Evolutionary conservation across 2,888 invertebrate species (phyloP).

Genomic region (Plagodis pulveraria): DNA sequence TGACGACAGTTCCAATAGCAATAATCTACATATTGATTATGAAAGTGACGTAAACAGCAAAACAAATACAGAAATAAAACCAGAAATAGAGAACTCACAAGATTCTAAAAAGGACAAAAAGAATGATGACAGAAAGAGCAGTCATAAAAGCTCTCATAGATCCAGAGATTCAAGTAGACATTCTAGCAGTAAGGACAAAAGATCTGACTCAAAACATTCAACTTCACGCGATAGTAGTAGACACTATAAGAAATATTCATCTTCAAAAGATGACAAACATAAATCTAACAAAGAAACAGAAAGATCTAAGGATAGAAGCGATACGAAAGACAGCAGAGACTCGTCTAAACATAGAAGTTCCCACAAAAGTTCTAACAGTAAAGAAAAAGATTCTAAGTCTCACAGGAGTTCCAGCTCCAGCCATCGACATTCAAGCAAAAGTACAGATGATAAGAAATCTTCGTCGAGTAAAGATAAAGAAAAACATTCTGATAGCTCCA

Average conservation of each 20-base stretch:
- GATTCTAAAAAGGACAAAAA: slow-evolving; percentile 68
- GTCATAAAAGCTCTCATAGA: slow-evolving; percentile 69
- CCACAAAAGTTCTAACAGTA: slow-evolving; percentile 65
- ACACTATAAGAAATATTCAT: slow-evolving; percentile 66
- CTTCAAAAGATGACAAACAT: slow-evolving; percentile 62
- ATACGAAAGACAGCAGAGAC: slow-evolving; percentile 70
- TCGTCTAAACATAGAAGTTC: slow-evolving; percentile 73
- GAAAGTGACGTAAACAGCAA: slow-evolving; percentile 80
- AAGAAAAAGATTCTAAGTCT: slow-evolving; percentile 65
- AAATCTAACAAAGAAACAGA: slow-evolving; percentile 70
- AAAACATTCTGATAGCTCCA: slow-evolving; percentile 54
- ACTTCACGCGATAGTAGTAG: slow-evolving; percentile 68
- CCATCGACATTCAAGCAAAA: slow-evolving; percentile 65
- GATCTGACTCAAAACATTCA: slow-evolving; percentile 70
- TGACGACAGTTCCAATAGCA: slow-evolving; percentile 78
- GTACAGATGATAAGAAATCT: slow-evolving; percentile 66
- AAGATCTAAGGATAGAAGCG: slow-evolving; percentile 62
- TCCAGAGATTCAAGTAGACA: slow-evolving; percentile 73
- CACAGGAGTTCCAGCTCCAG: slow-evolving; percentile 67
- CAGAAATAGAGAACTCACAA: slow-evolving; percentile 64
- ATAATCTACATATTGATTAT: slow-evolving; percentile 75
- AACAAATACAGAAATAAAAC: slow-evolving; percentile 64
- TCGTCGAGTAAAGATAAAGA: slow-evolving; percentile 54
- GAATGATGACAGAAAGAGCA: slow-evolving; percentile 60
- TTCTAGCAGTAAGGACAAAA: slow-evolving; percentile 72